A percentile compares a stretch with the other conserved stretches of the same genome.
Conservation (phyloP, 2,888 invertebrate genomes). For the Phlogophora meticulosa region DNA sequence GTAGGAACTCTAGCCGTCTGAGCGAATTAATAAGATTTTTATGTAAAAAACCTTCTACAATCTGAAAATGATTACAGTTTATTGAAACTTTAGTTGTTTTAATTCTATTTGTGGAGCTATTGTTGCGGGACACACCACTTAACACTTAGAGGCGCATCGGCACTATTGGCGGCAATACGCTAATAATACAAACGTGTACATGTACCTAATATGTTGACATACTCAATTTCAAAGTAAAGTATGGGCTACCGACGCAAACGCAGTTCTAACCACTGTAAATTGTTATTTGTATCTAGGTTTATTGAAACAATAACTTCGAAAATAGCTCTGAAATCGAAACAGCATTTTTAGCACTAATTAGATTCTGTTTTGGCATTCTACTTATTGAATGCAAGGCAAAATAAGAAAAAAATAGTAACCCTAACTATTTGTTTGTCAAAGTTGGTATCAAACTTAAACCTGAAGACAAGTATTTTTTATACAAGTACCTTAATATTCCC, state of each 20-base stretch:
- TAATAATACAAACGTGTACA: constrained; percentile 69
- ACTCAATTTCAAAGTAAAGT: constrained; percentile 45
- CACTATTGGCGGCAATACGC: constrained; percentile 59
- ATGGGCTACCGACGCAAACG: constrained; percentile 4
- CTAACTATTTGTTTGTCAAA: constrained; percentile 1
- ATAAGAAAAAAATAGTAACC: not conserved
- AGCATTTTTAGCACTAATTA: not conserved
- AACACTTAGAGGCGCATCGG: constrained; percentile 61
- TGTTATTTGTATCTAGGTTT: not conserved
- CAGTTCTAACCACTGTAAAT: not conserved
- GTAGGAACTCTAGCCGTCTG: not conserved
- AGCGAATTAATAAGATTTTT: not conserved
- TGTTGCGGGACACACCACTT: constrained; percentile 64
- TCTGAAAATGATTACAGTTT: constrained; percentile 26
- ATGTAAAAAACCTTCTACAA: not conserved
- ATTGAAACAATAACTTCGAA: constrained; percentile 1
- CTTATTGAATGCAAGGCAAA: constrained; percentile 7
- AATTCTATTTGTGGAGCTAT: constrained; percentile 50
- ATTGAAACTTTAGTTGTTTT: constrained; percentile 25
- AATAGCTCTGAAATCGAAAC: not conserved
- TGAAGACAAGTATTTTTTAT: constrained; percentile 1
- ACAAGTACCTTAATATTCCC: too few relatives aligned
- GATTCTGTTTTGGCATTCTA: not conserved
- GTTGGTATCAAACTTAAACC: not conserved
- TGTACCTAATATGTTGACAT: constrained; percentile 55